Evolutionary conservation across 2,888 invertebrate species (phyloP), one percentile per base, ranked within the genome.

Genomic region (Zygothrica quintamaculata): DNA sequence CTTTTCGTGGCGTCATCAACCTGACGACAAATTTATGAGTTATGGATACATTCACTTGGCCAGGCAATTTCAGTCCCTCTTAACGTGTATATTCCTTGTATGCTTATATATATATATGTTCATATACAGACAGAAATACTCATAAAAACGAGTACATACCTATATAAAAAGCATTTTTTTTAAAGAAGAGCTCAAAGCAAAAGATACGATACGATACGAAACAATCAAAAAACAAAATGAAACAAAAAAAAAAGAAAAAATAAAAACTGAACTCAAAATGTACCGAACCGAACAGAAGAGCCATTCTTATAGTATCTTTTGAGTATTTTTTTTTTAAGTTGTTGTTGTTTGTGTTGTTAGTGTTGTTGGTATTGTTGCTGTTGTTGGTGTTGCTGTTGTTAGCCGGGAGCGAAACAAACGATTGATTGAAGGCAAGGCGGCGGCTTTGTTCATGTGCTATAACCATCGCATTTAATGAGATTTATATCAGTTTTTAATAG

Each of bases 401-500:
- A 29, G 86, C 86, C 84, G 84, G 84, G 86, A 84, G 79, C 86
- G 64, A 86, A 77, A 77, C 67, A 74, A 86, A 80, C 86, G 79
- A 80, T 85, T 80, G 79, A 80, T 85, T 85, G 84, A 79, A 79
- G 79, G 77, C 77, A 73, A 84, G 53, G 64, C 55, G 68, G 67
- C 65, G 61, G 75, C 85, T 84, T 81, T 81, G 87, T 81, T 84
- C 59, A 81, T 81, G 80, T 86, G 84, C 75, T 77, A 69, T 71
- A 81, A 74, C 80, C 87, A 84, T 84, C 87, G 78, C 81, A 74
- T 86, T 81, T 84, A 81, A 86, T 86, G 81, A 84, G 81, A 86
- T 81, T 81, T 81, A 84, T 81, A 81, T 86, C 84, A 84, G 84
- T 84, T 86, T 86, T 84, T 86, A 81, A 80, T 80, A 85, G 87